Evolutionary conservation across 2,113 vertebrate species (phyloP).

Genomic region (Pogonocichla stellata): DNA sequence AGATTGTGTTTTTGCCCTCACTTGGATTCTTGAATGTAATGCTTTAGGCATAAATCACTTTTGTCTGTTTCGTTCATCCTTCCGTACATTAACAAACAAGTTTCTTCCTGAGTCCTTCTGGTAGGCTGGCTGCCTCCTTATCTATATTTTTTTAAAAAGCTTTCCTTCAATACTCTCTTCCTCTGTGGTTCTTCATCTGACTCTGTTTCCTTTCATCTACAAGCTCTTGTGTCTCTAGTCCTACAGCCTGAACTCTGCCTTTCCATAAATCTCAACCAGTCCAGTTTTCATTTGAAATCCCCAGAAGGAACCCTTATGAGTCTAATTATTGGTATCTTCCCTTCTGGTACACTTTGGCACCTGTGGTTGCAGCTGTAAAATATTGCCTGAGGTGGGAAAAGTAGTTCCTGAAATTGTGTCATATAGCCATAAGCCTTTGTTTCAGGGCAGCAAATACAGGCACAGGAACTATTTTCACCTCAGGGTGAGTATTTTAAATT

Average conservation of each 20-base stretch:
- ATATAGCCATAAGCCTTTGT: not conserved
- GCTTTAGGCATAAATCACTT: not conserved
- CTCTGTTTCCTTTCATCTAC: not conserved
- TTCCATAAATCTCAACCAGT: not conserved
- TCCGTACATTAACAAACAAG: not conserved
- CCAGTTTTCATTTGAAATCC: not conserved
- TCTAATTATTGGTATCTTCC: not conserved
- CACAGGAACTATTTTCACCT: not conserved
- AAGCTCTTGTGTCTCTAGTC: not conserved
- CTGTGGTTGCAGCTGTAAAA: not conserved
- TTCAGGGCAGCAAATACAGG: not conserved
- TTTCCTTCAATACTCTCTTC: not conserved
- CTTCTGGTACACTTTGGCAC: not conserved
- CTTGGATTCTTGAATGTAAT: not conserved
- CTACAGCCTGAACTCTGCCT: not conserved
- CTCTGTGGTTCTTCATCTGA: not conserved
- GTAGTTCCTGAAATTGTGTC: not conserved
- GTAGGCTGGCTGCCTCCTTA: not conserved
- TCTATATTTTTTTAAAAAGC: not conserved
- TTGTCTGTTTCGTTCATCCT: not conserved
- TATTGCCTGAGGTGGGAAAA: not conserved
- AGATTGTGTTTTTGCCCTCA: not conserved
- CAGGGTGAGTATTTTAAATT: constrained; percentile 1
- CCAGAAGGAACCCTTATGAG: not conserved
- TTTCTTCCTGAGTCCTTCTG: not conserved